phyloP scores from a whole-genome alignment of 2,888 invertebrate genomes.

The Pollenia griseotomentosa region DNA sequence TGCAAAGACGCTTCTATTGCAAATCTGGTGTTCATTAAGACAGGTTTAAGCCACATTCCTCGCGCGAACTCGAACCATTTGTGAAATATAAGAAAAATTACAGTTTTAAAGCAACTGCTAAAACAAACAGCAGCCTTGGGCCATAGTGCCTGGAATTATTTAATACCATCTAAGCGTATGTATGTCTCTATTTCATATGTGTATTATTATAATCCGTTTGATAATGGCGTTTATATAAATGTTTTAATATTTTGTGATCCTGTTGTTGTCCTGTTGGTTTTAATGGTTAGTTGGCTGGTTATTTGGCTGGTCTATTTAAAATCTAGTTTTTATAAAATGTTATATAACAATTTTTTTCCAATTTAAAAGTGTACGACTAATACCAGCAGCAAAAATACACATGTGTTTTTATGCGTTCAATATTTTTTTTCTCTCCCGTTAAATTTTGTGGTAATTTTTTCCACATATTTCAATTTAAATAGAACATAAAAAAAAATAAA shows the following conservation, averaged over 20 bases:
- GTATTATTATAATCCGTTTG: constrained; percentile 63
- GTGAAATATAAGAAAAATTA: not conserved
- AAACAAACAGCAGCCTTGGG: not conserved
- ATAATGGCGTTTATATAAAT: constrained; percentile 57
- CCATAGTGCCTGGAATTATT: constrained; percentile 19
- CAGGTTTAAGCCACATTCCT: too few relatives aligned
- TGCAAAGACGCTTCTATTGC: too few relatives aligned
- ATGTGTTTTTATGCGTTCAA: constrained; percentile 11
- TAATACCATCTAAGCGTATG: constrained; percentile 1
- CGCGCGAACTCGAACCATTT: not conserved
- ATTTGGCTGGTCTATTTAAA: constrained; percentile 48
- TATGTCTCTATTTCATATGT: constrained; percentile 38
- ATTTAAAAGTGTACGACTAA: constrained; percentile 6
- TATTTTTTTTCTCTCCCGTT: constrained; percentile 14
- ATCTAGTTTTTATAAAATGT: constrained; percentile 37
- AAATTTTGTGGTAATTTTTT: constrained; percentile 26
- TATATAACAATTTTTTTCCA: constrained; percentile 26
- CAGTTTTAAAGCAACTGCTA: not conserved
- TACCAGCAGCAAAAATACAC: constrained; percentile 32
- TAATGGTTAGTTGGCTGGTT: constrained; percentile 63
- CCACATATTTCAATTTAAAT: constrained; percentile 9
- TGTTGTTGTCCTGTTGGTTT: constrained; percentile 60
- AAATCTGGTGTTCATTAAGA: too few relatives aligned
- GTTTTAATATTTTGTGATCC: constrained; percentile 65
- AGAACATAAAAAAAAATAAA: constrained; percentile 45